Conservation (phyloP, 2,797 vertebrate species). For the Erethizon dorsatum region DNA sequence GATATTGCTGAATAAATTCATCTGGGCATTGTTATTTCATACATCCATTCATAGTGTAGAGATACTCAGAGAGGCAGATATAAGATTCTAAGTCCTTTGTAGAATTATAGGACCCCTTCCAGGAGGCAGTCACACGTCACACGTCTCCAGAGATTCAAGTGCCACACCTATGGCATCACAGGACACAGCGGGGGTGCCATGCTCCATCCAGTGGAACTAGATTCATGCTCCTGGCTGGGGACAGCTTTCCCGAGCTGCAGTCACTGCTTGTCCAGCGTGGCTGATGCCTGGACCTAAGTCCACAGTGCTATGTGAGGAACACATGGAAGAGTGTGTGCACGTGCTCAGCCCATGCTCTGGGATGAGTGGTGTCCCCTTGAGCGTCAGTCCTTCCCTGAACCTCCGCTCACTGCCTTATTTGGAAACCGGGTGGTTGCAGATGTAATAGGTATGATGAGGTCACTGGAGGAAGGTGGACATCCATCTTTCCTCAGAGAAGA, state of each 20-base stretch:
- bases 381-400: not conserved
- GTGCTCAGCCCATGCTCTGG: not conserved
- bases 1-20: not conserved
- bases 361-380: too few relatives aligned
- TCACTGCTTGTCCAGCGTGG: not conserved
- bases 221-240: too few relatives aligned
- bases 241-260: not conserved
- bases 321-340: fast-evolving
- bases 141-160: not conserved
- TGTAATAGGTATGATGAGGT: not conserved
- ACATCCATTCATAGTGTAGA: not conserved
- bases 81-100: not conserved
- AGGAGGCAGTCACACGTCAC: not conserved
- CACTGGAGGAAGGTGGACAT: not conserved
- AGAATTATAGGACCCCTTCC: not conserved
- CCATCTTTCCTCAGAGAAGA: not conserved
- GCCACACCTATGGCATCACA: not conserved
- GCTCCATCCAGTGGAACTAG: not conserved
- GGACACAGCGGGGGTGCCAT: not conserved
- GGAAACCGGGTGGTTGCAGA: not conserved
- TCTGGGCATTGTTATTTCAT: not conserved
- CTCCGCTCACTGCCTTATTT: not conserved
- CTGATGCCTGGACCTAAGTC: not conserved
- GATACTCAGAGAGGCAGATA: not conserved
- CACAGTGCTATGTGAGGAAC: not conserved